Percentiles rank a stretch among this genome's conserved stretches.
These are phyloP conservation scores for Pseudococcus jackbeardsleyi DNA, from an alignment of 2,888 invertebrate species.

Conservation along the genomic window DNA sequence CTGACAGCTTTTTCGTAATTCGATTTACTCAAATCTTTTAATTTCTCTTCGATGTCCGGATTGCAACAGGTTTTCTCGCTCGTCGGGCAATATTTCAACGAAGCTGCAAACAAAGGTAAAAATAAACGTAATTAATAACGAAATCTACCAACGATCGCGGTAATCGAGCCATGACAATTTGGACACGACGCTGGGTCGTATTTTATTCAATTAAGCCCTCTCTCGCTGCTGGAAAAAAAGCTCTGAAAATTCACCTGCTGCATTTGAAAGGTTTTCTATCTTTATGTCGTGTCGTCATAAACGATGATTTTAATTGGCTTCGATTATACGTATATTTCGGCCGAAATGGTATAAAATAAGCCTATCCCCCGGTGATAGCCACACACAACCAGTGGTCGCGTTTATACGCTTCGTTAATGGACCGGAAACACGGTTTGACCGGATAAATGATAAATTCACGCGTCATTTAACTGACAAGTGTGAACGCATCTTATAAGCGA, in stretches of 20 bases:
- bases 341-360: constrained; percentile 20
- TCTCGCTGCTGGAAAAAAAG: neutral
- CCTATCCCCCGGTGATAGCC: neutral
- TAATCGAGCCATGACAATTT: neutral
- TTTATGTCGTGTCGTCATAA: neutral
- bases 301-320: neutral
- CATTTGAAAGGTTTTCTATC: constrained; percentile 30
- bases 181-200: neutral
- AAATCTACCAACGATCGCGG: neutral
- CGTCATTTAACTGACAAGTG: constrained; percentile 51
- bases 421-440: constrained; percentile 45
- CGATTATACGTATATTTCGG: neutral
- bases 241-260: neutral
- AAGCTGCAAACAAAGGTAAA: constrained; percentile 31
- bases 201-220: neutral
- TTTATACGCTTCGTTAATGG: constrained; percentile 50
- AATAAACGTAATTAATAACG: neutral
- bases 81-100: constrained; percentile 41
- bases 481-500: constrained; percentile 38
- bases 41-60: constrained; percentile 51
- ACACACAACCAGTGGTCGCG: constrained; percentile 16
- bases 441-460: constrained; percentile 52
- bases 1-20: constrained; percentile 80
- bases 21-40: constrained; percentile 52
- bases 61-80: constrained; percentile 56